phyloP scores from a whole-genome alignment of 2,888 invertebrate genomes.

The Drosophila mimica region DNA sequence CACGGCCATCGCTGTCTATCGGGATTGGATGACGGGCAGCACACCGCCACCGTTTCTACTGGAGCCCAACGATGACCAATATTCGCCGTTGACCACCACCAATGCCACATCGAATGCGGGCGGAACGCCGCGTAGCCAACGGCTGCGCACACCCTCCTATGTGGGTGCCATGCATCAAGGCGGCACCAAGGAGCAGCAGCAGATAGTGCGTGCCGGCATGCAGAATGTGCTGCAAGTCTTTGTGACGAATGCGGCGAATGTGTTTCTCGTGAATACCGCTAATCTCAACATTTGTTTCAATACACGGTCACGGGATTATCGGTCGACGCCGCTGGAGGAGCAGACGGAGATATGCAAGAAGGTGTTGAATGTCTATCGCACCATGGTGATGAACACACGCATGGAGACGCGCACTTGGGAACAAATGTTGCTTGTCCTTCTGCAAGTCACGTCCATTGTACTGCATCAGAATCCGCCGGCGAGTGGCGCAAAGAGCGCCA shows the following conservation, averaged over 20 bases:
- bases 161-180: slow-evolving; percentile 86
- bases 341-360: slow-evolving; percentile 98
- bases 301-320: slow-evolving; percentile 86
- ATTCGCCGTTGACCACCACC: slow-evolving; percentile 8
- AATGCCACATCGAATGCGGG: slow-evolving; percentile 70
- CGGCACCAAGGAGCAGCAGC: slow-evolving; percentile 90
- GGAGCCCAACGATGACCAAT: slow-evolving; percentile 86
- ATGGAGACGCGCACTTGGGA: slow-evolving; percentile 98
- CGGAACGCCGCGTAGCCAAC: slow-evolving; percentile 85
- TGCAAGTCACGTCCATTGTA: slow-evolving; percentile 96
- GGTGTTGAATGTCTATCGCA: slow-evolving; percentile 97
- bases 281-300: slow-evolving; percentile 86
- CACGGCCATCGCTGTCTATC: slow-evolving; percentile 95
- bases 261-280: slow-evolving; percentile 90
- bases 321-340: slow-evolving; percentile 92
- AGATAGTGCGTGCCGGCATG: slow-evolving; percentile 92
- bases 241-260: slow-evolving; percentile 97
- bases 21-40: slow-evolving; percentile 97
- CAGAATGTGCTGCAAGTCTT: slow-evolving; percentile 89
- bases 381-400: slow-evolving; percentile 98
- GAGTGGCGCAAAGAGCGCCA: slow-evolving; percentile 87
- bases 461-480: slow-evolving; percentile 91
- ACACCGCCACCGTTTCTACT: slow-evolving; percentile 92
- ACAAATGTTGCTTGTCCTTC: slow-evolving; percentile 92
- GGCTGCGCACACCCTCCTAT: slow-evolving; percentile 93